These are phyloP conservation scores for Zosterops japonicus DNA, from an alignment of 2,113 vertebrate species.

Conservation along the genomic window DNA sequence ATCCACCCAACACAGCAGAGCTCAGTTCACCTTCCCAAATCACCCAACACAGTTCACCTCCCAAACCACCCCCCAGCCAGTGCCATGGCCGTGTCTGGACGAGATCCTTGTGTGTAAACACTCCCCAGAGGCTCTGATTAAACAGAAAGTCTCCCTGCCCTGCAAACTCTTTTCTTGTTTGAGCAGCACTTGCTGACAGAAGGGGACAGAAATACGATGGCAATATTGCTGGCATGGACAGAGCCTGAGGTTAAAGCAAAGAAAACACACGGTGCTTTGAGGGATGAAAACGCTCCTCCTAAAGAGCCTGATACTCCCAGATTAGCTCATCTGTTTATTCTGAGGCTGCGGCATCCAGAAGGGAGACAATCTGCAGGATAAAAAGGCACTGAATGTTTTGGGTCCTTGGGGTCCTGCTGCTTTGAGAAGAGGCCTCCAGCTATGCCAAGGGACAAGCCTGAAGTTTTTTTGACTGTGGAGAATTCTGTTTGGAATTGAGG, in stretches of 20 bases:
- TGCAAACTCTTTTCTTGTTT: neutral
- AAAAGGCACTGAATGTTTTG: neutral
- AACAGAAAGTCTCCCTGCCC: neutral
- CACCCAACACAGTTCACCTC: neutral
- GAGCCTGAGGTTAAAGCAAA: neutral
- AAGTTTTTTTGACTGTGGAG: neutral
- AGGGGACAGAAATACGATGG: neutral
- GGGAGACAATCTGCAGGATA: neutral
- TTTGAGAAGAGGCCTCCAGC: constrained; percentile 17
- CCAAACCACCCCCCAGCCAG: neutral
- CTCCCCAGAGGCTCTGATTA: neutral
- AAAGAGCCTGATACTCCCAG: neutral
- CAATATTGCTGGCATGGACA: neutral
- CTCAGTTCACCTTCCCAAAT: neutral
- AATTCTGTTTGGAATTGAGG: neutral
- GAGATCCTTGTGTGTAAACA: neutral
- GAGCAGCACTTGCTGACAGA: neutral
- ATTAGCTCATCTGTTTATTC: neutral
- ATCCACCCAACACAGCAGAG: neutral
- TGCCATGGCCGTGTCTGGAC: neutral
- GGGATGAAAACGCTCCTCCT: neutral
- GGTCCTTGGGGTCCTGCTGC: neutral
- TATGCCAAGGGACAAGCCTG: neutral
- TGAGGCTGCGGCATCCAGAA: neutral
- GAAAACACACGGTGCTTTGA: neutral